These are phyloP conservation scores for Rhagoletis pomonella DNA, from an alignment of 1,140 invertebrate genomes.

Conservation along the genomic window DNA sequence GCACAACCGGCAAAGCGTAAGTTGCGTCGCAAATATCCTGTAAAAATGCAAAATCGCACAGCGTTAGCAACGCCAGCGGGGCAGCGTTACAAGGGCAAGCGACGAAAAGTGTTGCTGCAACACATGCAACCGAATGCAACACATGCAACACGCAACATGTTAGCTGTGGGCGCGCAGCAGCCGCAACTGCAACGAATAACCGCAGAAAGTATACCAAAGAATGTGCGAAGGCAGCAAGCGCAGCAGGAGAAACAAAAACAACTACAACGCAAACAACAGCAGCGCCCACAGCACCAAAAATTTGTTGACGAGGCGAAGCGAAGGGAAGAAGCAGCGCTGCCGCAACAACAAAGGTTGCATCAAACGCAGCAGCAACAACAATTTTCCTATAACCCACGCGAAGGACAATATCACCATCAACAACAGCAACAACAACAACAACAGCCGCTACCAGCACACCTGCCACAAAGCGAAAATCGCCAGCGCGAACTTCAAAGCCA, in stretches of 20 bases:
- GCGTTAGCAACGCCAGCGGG: neutral
- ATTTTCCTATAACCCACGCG: neutral
- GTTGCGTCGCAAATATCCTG: slow-evolving; percentile 63
- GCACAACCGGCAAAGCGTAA: slow-evolving; percentile 60
- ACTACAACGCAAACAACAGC: slow-evolving; percentile 42
- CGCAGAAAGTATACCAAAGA: slow-evolving; percentile 37
- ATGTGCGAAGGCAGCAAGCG: slow-evolving; percentile 12
- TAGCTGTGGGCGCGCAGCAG: neutral
- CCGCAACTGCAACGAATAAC: neutral
- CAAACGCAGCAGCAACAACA: slow-evolving; percentile 54
- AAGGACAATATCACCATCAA: slow-evolving; percentile 4
- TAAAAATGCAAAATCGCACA: slow-evolving; percentile 38
- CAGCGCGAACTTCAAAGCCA: neutral
- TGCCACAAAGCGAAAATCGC: slow-evolving; percentile 58
- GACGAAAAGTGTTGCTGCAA: slow-evolving; percentile 61
- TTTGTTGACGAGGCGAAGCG: neutral
- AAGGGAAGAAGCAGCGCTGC: neutral
- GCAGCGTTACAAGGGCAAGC: slow-evolving; percentile 58
- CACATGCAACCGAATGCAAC: slow-evolving; percentile 65
- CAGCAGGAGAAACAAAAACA: slow-evolving; percentile 33
- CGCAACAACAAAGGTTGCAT: slow-evolving; percentile 63
- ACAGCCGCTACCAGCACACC: slow-evolving; percentile 58
- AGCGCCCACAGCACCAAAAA: slow-evolving; percentile 36
- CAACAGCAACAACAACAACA: slow-evolving; percentile 60
- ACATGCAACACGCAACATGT: slow-evolving; percentile 64